phyloP scores from a whole-genome alignment of 1,140 invertebrate genomes.

The Trissolcus basalis region DNA sequence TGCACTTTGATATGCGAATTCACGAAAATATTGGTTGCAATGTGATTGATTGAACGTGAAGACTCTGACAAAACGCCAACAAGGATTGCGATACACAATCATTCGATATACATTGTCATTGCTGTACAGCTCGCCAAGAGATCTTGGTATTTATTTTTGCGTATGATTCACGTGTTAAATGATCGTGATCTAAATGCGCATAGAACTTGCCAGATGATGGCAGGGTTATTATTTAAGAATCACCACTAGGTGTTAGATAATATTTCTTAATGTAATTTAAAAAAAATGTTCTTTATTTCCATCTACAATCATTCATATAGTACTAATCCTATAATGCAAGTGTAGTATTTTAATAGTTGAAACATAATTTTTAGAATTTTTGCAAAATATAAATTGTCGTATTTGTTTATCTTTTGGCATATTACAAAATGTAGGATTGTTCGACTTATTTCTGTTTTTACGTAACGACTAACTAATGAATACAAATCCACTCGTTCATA shows the following conservation, averaged over 20 bases:
- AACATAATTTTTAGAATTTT: too few species aligned
- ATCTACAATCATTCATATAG: too few species aligned
- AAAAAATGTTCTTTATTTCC: too few species aligned
- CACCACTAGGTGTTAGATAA: neutral
- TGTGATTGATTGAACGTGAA: slow-evolving; percentile 24
- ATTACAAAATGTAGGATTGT: slow-evolving; percentile 1
- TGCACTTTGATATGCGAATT: slow-evolving; percentile 20
- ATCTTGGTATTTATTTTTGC: slow-evolving; percentile 23
- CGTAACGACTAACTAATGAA: slow-evolving; percentile 12
- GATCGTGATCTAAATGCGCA: neutral
- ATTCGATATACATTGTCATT: slow-evolving; percentile 31
- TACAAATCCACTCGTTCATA: too few species aligned
- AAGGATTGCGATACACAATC: slow-evolving; percentile 4
- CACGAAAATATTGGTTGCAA: neutral
- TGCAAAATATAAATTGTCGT: too few species aligned
- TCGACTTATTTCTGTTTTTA: slow-evolving; percentile 8
- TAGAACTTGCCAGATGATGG: neutral
- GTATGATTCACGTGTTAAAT: slow-evolving; percentile 23
- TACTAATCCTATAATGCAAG: too few species aligned
- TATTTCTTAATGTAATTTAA: too few species aligned
- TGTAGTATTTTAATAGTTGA: too few species aligned
- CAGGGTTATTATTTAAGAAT: too few species aligned
- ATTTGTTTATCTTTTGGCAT: slow-evolving; percentile 1
- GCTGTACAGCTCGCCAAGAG: neutral
- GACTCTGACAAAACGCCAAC: slow-evolving; percentile 18